Conservation (phyloP, 2,888 invertebrate genomes). For the Tetragonisca angustula region DNA sequence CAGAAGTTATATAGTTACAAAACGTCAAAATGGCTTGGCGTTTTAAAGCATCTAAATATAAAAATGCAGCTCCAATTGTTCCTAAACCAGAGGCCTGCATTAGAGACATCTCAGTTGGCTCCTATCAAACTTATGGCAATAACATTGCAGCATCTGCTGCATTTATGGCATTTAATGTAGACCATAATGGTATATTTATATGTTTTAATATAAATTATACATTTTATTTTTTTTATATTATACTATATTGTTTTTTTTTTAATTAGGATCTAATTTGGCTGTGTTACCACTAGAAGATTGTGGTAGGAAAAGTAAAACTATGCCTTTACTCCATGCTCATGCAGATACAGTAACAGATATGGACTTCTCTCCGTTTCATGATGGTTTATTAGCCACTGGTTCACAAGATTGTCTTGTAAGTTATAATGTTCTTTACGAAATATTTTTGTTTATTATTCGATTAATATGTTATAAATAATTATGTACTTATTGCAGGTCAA, state of each 20-base stretch:
- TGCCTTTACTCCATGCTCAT: constrained; percentile 94
- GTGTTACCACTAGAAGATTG: constrained; percentile 94
- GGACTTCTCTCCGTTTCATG: constrained; percentile 98
- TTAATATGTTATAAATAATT: constrained; percentile 2
- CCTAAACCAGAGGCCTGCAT: constrained; percentile 96
- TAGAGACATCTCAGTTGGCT: constrained; percentile 95
- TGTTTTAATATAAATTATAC: not conserved
- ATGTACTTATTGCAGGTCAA: constrained; percentile 87
- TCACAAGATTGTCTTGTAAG: constrained; percentile 93
- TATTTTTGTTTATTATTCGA: not conserved
- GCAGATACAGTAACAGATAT: constrained; percentile 97
- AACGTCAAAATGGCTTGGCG: constrained; percentile 92
- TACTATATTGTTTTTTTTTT: constrained; percentile 7
- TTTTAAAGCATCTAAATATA: constrained; percentile 99
- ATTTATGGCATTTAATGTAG: constrained; percentile 98
- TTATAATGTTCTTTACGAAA: not conserved
- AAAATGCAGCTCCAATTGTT: constrained; percentile 98
- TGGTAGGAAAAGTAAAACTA: constrained; percentile 94
- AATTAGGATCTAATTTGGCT: constrained; percentile 92
- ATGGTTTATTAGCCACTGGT: constrained; percentile 95
- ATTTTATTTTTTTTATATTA: not conserved
- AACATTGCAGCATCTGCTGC: constrained; percentile 96
- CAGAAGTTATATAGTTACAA: constrained; percentile 18
- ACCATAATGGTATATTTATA: constrained; percentile 89
- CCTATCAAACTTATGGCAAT: constrained; percentile 97